These are phyloP conservation scores for Hypomecis atomaria DNA, from an alignment of 2,888 invertebrate species.

Conservation along the genomic window DNA sequence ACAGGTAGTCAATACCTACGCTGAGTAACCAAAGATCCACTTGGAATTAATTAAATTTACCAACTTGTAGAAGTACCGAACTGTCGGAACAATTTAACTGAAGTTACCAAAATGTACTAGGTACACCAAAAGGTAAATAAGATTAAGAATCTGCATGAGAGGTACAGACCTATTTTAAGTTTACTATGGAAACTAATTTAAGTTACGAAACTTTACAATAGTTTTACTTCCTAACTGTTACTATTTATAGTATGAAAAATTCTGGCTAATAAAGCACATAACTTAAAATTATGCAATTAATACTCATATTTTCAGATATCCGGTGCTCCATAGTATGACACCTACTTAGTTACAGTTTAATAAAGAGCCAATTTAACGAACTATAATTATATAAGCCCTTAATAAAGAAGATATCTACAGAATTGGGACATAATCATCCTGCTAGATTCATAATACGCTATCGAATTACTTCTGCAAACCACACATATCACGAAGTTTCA, in stretches of 20 bases:
- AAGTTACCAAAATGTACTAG: neutral
- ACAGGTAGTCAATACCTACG: neutral
- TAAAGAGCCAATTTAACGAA: too few relatives aligned
- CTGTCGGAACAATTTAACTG: neutral
- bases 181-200: neutral
- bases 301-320: too few relatives aligned
- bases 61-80: neutral
- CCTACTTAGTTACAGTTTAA: too few relatives aligned
- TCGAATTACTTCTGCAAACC: too few relatives aligned
- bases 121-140: neutral
- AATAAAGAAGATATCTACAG: too few relatives aligned
- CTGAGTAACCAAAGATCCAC: neutral
- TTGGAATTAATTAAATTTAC: neutral
- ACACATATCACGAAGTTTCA: too few relatives aligned
- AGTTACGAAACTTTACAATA: neutral
- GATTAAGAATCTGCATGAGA: constrained; percentile 8
- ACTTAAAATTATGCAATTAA: too few relatives aligned
- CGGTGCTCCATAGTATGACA: too few relatives aligned
- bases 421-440: too few relatives aligned
- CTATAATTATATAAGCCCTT: too few relatives aligned
- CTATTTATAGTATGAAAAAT: neutral
- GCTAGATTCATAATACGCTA: too few relatives aligned
- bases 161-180: neutral
- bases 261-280: too few relatives aligned
- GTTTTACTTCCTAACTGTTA: neutral